Evolutionary conservation across 2,888 invertebrate species (phyloP).

Genomic region (Polia nebulosa): DNA sequence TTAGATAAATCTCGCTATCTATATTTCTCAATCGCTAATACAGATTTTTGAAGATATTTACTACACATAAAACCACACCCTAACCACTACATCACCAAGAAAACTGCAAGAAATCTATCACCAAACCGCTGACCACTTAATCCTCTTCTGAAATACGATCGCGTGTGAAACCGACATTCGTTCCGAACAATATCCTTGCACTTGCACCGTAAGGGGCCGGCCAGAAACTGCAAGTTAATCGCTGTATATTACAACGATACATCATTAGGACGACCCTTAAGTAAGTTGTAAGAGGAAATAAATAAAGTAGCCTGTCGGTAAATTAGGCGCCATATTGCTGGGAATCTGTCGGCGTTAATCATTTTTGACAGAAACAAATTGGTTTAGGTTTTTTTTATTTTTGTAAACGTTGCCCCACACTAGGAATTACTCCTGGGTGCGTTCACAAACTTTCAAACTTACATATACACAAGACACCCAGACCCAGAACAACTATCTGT

Average conservation of each 20-base stretch:
- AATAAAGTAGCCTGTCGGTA: constrained; percentile 70
- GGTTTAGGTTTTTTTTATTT: constrained; percentile 25
- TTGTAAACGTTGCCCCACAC: no score
- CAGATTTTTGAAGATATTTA: not conserved
- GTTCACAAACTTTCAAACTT: no score
- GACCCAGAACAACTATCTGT: no score
- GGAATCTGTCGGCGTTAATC: constrained; percentile 69
- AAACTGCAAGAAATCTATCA: constrained; percentile 48
- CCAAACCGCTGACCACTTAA: constrained; percentile 76
- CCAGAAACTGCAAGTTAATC: constrained; percentile 87
- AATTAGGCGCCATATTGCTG: constrained; percentile 69
- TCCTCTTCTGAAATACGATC: constrained; percentile 79
- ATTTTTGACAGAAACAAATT: constrained; percentile 63
- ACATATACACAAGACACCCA: no score
- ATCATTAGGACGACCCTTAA: constrained; percentile 77
- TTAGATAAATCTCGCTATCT: not conserved
- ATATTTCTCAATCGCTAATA: not conserved
- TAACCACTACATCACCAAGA: constrained; percentile 1
- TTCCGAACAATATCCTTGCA: constrained; percentile 75
- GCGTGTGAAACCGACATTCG: constrained; percentile 83
- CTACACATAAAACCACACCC: not conserved
- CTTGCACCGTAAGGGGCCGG: constrained; percentile 78
- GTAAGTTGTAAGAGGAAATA: constrained; percentile 73
- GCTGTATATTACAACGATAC: constrained; percentile 79
- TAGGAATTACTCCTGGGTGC: no score